These are phyloP conservation scores for Cricetomys ansorgei DNA, from an alignment of 2,113 vertebrate genomes.

Conservation along the genomic window DNA sequence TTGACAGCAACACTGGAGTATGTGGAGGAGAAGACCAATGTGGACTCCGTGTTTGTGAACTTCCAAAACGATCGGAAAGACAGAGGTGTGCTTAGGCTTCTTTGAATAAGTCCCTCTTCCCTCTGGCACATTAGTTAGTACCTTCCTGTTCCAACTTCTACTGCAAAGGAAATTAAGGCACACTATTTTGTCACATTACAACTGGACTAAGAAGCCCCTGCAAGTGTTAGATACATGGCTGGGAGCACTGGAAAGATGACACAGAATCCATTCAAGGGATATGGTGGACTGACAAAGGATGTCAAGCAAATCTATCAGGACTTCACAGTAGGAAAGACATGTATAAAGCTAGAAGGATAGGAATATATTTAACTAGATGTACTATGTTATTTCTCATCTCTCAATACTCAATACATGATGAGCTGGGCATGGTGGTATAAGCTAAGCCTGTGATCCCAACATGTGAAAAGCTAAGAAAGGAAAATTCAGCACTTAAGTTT, in stretches of 20 bases:
- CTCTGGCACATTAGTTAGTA: neutral
- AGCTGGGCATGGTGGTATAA: neutral
- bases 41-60: conserved; percentile 82
- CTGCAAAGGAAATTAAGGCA: neutral
- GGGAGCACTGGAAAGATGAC: neutral
- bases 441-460: neutral
- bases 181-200: neutral
- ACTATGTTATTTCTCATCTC: neutral
- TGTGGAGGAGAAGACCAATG: conserved; percentile 79
- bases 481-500: neutral
- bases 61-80: conserved; percentile 75
- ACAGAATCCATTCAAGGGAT: neutral
- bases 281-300: neutral
- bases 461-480: neutral
- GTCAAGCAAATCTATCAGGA: neutral
- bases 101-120: neutral
- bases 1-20: conserved; percentile 82
- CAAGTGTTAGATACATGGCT: neutral
- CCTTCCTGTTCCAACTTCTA: neutral
- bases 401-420: neutral
- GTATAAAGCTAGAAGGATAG: neutral
- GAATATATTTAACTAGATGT: neutral
- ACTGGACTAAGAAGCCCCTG: neutral
- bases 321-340: neutral
- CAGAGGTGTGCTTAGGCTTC: conserved; percentile 56